Evolutionary conservation across 2,888 invertebrate genomes (phyloP).

Genomic region (Dusona sp.): DNA sequence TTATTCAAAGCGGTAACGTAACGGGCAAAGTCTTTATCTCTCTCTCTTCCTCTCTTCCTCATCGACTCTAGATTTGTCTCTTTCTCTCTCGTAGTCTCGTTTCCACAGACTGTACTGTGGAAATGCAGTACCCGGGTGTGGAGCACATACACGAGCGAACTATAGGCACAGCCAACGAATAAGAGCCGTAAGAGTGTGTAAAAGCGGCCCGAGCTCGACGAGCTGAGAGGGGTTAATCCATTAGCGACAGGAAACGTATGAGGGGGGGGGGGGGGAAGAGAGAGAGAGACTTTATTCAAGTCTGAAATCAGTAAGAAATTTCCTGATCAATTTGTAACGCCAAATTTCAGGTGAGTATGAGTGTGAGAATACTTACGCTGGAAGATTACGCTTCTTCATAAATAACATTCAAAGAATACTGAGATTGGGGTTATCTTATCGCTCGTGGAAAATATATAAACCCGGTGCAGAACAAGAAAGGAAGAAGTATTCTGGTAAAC

Average conservation of each 20-base stretch:
- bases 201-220: conserved; percentile 11
- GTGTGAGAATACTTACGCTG: not conserved
- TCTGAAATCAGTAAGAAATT: not conserved
- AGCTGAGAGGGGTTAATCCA: conserved; percentile 70
- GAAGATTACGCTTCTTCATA: not conserved
- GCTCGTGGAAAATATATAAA: conserved; percentile 50
- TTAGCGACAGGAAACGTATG: conserved; percentile 63
- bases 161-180: conserved; percentile 33
- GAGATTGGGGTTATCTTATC: not conserved
- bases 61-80: not conserved
- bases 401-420: not conserved
- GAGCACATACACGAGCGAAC: conserved; percentile 20
- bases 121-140: conserved; percentile 57
- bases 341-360: conserved; percentile 1
- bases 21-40: conserved; percentile 23
- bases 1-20: conserved; percentile 61
- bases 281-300: not conserved
- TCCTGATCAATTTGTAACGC: not conserved
- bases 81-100: conserved; percentile 20
- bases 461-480: conserved; percentile 16
- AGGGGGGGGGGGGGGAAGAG: not conserved
- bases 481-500: conserved; percentile 25
- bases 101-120: conserved; percentile 57
- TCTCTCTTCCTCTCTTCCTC: conserved; percentile 8
- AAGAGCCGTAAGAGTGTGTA: conserved; percentile 35